phyloP scores from a whole-genome alignment of 2,888 invertebrate genomes.

The Lordiphosa andalusiaca region DNA sequence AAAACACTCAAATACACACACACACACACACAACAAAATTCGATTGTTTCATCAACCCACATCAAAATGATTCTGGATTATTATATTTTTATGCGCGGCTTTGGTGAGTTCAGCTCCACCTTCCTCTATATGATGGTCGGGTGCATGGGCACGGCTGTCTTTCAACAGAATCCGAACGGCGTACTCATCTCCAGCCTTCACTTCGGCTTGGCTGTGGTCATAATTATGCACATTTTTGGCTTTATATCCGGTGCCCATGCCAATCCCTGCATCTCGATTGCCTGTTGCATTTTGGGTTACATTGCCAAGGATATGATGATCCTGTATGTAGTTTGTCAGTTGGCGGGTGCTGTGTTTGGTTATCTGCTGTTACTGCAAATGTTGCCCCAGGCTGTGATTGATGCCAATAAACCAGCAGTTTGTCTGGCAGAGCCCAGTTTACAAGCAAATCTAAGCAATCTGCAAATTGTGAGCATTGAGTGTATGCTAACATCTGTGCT shows the following conservation, averaged over 20 bases:
- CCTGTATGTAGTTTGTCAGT: constrained; percentile 42
- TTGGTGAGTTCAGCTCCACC: constrained; percentile 43
- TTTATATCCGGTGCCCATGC: constrained; percentile 62
- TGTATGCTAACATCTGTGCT: constrained; percentile 40
- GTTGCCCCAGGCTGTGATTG: constrained; percentile 33
- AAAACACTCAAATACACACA: background rate
- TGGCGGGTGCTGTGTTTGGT: constrained; percentile 44
- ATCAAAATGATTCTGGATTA: constrained; percentile 16
- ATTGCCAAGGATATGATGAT: constrained; percentile 38
- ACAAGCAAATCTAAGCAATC: constrained; percentile 15
- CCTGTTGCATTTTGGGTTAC: constrained; percentile 50
- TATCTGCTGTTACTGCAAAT: constrained; percentile 40
- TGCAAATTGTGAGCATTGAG: constrained; percentile 45
- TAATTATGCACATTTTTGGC: constrained; percentile 57
- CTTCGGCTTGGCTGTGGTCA: constrained; percentile 43
- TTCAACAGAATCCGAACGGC: constrained; percentile 2
- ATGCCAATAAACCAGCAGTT: constrained; percentile 26
- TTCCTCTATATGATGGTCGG: constrained; percentile 40
- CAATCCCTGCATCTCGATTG: constrained; percentile 55
- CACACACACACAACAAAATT: constrained; percentile 1
- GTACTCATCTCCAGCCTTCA: constrained; percentile 33
- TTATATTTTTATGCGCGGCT: constrained; percentile 34
- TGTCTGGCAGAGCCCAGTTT: constrained; percentile 34
- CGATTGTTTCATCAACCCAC: background rate
- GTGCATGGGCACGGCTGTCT: constrained; percentile 36